Base-by-base conservation (phyloP, 2,113 vertebrate species). In the Platichthys flesus region DNA sequence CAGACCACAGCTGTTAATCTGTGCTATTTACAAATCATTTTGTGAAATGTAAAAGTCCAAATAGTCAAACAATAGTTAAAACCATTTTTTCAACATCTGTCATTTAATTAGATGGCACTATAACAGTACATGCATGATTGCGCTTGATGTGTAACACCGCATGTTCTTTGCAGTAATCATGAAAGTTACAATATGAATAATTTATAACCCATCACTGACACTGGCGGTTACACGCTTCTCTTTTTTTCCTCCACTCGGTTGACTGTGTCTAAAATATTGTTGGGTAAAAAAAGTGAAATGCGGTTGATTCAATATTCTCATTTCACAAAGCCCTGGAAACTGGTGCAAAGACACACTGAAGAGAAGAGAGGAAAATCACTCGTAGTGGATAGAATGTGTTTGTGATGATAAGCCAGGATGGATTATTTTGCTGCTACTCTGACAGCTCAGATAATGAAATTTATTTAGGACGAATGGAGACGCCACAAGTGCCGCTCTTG, bases 381-480 rank as follows among this genome's bases (percentile, higher is more conserved):
- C 9, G 69, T 72, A 68, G 74, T 84, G 73, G 71, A 85, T 78
- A 51, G 73, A 82, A 87, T 89, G 76, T 82, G 88, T 85, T 86
- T 82, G 81, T 76, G 73, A 84, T 86, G 81, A 87, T 85, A 83
- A 92, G 59, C 57, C 59, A 79, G 76, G 63, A 83, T 79, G 85
- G 78, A 86, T 85, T 87, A 76, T 87, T 87, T 89, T 81, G 70
- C 69, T 66, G 54, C 52, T 76, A 62, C 68, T 74, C 69, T 76
- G 83, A 88, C 79, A 88, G 74, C 51, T 52, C 51, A 72, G 85
- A 91, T 89, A 87, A 88, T 81, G 62, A 65, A 63, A 82, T 92
- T 89, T 88, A 83, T 91, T 84, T 84, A 84, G 82, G 81, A 68
- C 54, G 26, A 85, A 64, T 62, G 66, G 70, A 75, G 81, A 81